Evolutionary conservation across 2,113 vertebrate species (phyloP).

Genomic region (Raja brachyura): DNA sequence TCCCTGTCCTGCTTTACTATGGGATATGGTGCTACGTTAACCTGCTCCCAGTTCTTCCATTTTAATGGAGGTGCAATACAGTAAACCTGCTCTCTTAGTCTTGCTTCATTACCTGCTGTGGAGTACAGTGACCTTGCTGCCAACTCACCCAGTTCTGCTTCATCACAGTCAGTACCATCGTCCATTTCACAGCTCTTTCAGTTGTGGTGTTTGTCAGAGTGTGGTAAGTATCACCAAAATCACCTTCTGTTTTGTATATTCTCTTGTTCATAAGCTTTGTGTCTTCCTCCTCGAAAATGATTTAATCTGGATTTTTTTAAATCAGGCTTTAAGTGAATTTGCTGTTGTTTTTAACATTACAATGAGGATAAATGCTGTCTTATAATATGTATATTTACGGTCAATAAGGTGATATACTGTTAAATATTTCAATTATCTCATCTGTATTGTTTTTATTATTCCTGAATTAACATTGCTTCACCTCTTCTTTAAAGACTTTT

Average conservation of each 20-base stretch:
- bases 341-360: background rate
- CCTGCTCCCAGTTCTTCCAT: background rate
- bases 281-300: background rate
- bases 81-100: no score
- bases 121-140: background rate
- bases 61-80: no score
- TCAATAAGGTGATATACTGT: background rate
- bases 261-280: background rate
- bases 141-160: background rate
- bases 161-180: no score
- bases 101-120: no score
- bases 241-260: background rate
- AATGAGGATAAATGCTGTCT: background rate
- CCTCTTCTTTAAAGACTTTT: background rate
- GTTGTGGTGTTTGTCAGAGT: background rate
- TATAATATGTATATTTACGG: background rate
- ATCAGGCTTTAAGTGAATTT: background rate
- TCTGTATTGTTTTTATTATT: no score
- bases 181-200: no score
- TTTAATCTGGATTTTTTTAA: no score
- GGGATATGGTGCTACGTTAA: background rate
- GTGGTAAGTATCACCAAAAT: background rate
- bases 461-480: no score
- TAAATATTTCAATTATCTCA: background rate
- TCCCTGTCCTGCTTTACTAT: background rate